These are phyloP conservation scores for Pangasius mekongensis DNA, from an alignment of 2,797 vertebrate species.

Conservation along the genomic window DNA sequence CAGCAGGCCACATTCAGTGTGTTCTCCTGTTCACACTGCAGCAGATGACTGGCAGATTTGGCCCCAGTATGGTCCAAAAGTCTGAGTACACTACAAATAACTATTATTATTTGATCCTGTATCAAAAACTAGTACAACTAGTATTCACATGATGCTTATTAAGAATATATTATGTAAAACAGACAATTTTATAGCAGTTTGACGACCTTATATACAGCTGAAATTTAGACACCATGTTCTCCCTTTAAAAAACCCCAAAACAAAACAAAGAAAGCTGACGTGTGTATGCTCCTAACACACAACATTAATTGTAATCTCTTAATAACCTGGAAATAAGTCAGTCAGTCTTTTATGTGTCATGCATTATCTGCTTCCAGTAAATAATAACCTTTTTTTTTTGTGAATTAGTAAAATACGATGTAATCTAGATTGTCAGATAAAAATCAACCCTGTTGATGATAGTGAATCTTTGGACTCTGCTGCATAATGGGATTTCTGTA, in stretches of 20 bases:
- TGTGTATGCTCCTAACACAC: neutral
- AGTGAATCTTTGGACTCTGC: neutral
- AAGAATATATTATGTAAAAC: neutral
- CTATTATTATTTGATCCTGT: neutral
- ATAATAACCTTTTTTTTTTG: neutral
- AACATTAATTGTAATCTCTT: neutral
- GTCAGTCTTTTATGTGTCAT: neutral
- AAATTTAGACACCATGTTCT: neutral
- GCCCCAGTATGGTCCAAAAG: neutral
- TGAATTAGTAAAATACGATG: neutral
- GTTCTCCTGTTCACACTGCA: neutral
- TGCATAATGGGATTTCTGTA: neutral
- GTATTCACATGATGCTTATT: neutral
- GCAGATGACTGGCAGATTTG: neutral
- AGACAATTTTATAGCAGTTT: neutral
- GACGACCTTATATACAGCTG: neutral
- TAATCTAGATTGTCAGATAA: neutral
- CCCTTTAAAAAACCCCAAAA: neutral
- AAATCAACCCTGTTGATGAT: neutral
- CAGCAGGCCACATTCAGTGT: neutral
- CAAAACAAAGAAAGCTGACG: neutral
- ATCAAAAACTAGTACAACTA: conserved; percentile 1
- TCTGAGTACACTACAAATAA: neutral
- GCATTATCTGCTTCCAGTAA: neutral
- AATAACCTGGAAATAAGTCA: neutral